These are phyloP conservation scores for Lagorchestes hirsutus DNA, from an alignment of 2,797 vertebrate genomes.

Conservation along the genomic window DNA sequence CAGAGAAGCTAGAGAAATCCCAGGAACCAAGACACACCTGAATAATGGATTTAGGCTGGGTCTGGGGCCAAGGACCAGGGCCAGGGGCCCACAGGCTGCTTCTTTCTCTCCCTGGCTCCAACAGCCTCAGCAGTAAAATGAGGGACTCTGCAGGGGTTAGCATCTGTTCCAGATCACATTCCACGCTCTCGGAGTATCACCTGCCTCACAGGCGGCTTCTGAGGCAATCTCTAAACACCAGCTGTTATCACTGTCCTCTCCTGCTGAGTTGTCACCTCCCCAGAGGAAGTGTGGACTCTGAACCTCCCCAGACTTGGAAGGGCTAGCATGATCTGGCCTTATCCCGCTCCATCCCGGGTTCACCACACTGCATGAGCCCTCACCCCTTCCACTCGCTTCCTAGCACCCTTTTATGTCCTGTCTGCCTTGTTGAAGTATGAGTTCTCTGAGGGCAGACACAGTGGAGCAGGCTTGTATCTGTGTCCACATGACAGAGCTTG, in stretches of 20 bases:
- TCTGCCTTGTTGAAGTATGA: neutral
- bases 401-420: neutral
- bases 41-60: neutral
- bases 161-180: neutral
- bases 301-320: neutral
- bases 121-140: neutral
- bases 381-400: neutral
- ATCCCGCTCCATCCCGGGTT: too few relatives aligned
- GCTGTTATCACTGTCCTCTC: neutral
- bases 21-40: neutral
- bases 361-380: neutral
- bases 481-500: neutral
- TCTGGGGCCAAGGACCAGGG: neutral
- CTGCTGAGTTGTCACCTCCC: neutral
- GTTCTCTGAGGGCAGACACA: neutral
- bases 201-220: neutral
- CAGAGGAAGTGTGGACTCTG: neutral
- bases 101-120: neutral
- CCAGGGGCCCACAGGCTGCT: neutral
- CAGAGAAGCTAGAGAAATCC: neutral
- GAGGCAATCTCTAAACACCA: too few relatives aligned
- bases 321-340: too few relatives aligned
- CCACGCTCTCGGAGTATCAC: accelerated
- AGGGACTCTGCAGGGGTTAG: neutral
- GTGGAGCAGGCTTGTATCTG: too few relatives aligned